Percentiles rank a stretch among this genome's conserved stretches.
phyloP scores from a whole-genome alignment of 2,797 vertebrate genomes.

The Pseudocheirus occidentalis region DNA sequence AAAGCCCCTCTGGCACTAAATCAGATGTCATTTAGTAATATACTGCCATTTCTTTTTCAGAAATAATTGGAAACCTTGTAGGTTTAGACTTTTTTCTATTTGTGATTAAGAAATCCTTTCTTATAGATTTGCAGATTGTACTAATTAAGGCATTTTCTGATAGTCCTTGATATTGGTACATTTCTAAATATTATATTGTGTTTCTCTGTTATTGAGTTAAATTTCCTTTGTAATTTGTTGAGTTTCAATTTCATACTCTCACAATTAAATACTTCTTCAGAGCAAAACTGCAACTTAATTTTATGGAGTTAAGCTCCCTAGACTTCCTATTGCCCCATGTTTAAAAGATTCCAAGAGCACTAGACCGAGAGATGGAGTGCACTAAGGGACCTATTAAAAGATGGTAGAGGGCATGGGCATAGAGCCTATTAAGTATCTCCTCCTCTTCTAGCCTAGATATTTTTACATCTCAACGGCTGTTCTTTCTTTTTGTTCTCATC shows the following conservation, averaged over 20 bases:
- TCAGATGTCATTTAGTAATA: not conserved
- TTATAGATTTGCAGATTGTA: not conserved
- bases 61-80: not conserved
- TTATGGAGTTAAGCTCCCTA: not conserved
- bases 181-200: not conserved
- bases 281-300: not conserved
- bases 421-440: not conserved
- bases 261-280: not conserved
- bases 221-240: not conserved
- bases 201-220: not conserved
- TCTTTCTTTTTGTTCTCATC: slow-evolving; percentile 46
- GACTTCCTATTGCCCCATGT: not conserved
- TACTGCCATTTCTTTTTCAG: not conserved
- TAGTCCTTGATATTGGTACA: not conserved
- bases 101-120: not conserved
- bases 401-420: not conserved
- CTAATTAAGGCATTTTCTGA: not conserved
- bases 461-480: slow-evolving; percentile 18
- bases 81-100: not conserved
- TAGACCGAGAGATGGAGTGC: not conserved
- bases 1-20: not conserved
- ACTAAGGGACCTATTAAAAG: not conserved
- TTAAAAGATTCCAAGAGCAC: not conserved
- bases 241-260: not conserved
- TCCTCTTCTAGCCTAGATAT: not conserved